A percentile compares a stretch with the other conserved stretches of the same genome.
Evolutionary conservation across 1,140 invertebrate genomes (phyloP).

Genomic region (Saccostrea cuccullata): DNA sequence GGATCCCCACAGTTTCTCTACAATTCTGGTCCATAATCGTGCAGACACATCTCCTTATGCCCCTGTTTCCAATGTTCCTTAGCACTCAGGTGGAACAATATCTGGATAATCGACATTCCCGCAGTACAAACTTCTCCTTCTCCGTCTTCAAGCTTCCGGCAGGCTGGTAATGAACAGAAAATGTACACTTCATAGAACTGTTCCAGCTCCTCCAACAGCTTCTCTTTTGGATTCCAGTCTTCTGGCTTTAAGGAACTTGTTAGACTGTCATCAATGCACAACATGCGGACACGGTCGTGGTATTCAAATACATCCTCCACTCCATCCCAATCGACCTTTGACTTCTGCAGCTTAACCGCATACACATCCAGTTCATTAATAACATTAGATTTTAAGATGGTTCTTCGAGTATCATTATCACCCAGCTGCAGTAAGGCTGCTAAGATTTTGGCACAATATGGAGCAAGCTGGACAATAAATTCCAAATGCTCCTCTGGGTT

Average conservation of each 20-base stretch:
- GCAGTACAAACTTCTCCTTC: slow-evolving; percentile 61
- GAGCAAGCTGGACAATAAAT: slow-evolving; percentile 41
- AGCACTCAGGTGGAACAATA: slow-evolving; percentile 65
- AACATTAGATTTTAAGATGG: slow-evolving; percentile 50
- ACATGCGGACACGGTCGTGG: neutral
- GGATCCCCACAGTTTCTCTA: neutral
- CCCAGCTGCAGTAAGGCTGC: slow-evolving; percentile 46
- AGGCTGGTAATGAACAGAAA: slow-evolving; percentile 61
- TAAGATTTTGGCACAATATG: slow-evolving; percentile 54
- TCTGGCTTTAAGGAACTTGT: neutral
- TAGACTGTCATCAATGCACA: neutral
- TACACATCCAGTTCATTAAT: slow-evolving; percentile 49
- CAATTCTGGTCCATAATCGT: neutral
- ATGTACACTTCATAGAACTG: slow-evolving; percentile 42
- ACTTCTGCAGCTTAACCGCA: slow-evolving; percentile 34
- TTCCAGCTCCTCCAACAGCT: slow-evolving; percentile 46
- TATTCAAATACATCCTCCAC: neutral
- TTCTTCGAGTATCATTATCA: slow-evolving; percentile 38
- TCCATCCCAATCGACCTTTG: neutral
- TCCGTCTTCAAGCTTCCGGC: slow-evolving; percentile 54
- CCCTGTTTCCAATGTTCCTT: slow-evolving; percentile 67
- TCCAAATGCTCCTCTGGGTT: slow-evolving; percentile 6
- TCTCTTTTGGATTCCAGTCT: slow-evolving; percentile 59
- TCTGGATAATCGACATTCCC: slow-evolving; percentile 61
- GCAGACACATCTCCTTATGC: slow-evolving; percentile 61